These are phyloP conservation scores for Axinella damicornis DNA, from an alignment of 37 sponge, comb jelly and placozoan species.

Conservation along the genomic window DNA sequence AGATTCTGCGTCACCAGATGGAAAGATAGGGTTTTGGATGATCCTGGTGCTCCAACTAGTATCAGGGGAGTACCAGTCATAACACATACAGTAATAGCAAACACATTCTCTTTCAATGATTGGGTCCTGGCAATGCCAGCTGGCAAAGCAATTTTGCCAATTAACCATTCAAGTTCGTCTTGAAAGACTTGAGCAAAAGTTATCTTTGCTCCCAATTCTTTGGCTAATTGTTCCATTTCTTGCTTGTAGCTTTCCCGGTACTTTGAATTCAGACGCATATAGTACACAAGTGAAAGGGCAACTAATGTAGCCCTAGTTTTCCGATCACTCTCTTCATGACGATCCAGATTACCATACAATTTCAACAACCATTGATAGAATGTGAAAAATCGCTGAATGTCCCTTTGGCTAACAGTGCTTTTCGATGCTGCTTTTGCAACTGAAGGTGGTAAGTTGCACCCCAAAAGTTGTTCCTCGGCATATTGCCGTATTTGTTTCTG, in stretches of 20 bases:
- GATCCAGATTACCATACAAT: conserved; percentile 18
- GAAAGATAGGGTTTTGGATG: conserved; percentile 90
- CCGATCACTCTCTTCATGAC: background rate
- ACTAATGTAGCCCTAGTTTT: conserved; percentile 66
- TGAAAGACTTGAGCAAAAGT: conserved; percentile 29
- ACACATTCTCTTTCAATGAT: conserved; percentile 89
- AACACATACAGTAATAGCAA: conserved; percentile 77
- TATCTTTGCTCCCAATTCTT: background rate
- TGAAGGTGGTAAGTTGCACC: background rate
- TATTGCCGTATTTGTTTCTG: conserved; percentile 67
- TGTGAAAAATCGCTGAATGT: conserved; percentile 70
- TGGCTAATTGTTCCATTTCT: background rate
- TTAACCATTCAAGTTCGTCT: conserved; percentile 66
- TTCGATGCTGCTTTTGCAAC: conserved; percentile 52
- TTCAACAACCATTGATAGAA: conserved; percentile 48
- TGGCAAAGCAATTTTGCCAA: conserved; percentile 55
- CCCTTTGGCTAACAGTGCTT: conserved; percentile 86
- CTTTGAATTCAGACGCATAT: conserved; percentile 68
- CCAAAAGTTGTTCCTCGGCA: conserved; percentile 59
- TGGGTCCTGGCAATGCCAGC: conserved; percentile 83
- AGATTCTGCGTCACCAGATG: conserved; percentile 72
- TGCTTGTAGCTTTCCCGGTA: conserved; percentile 37
- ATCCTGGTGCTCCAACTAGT: conserved; percentile 91
- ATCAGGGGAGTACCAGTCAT: conserved; percentile 81
- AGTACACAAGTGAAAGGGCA: conserved; percentile 82